Conservation (phyloP, 2,888 invertebrate genomes). For the Drosophila meridionalis region DNA sequence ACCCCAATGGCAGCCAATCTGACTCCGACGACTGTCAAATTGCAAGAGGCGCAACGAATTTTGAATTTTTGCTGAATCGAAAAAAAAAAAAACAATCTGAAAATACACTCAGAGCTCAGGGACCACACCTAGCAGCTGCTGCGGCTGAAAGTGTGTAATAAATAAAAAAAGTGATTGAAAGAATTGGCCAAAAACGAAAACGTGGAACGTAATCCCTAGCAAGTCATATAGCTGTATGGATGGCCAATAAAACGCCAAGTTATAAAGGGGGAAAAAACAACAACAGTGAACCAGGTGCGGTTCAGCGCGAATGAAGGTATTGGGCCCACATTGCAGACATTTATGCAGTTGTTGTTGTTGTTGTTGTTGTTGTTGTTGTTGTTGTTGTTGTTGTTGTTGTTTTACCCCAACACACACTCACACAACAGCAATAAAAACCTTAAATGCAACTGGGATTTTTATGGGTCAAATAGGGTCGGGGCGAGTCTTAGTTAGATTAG, state of each 20-base stretch:
- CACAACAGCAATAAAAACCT: constrained; percentile 38
- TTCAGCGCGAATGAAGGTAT: background rate
- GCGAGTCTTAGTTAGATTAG: constrained; percentile 52
- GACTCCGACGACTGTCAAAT: constrained; percentile 30
- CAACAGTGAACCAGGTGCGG: constrained; percentile 42
- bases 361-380: background rate
- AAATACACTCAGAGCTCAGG: constrained; percentile 18
- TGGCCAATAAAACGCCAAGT: constrained; percentile 59
- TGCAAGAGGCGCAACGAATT: constrained; percentile 47
- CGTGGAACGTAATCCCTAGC: constrained; percentile 56
- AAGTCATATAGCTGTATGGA: constrained; percentile 5
- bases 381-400: constrained; percentile 9
- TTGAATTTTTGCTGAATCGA: constrained; percentile 10
- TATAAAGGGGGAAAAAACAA: constrained; percentile 51
- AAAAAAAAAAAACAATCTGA: background rate
- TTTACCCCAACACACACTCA: background rate
- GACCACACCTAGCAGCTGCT: constrained; percentile 36
- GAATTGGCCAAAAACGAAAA: constrained; percentile 22
- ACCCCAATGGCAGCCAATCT: constrained; percentile 9
- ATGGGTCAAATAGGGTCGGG: constrained; percentile 49
- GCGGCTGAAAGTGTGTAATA: constrained; percentile 42
- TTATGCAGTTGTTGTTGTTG: background rate
- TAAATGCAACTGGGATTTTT: constrained; percentile 65
- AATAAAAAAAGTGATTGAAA: constrained; percentile 19
- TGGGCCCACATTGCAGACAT: constrained; percentile 18